Conservation (phyloP, 2,113 vertebrate genomes). For the Edolisoma coerulescens region DNA sequence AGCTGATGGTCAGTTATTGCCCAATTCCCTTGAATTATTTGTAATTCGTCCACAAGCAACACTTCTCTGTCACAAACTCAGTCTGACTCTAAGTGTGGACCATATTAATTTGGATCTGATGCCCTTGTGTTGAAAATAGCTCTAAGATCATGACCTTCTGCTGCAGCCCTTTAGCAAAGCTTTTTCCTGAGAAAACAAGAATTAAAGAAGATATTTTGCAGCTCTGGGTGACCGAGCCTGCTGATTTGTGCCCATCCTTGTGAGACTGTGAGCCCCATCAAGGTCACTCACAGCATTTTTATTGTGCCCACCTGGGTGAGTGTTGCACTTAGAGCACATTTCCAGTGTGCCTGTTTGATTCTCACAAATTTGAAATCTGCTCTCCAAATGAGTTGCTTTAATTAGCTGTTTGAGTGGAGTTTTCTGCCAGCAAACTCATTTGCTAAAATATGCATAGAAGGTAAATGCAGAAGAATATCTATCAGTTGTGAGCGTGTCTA, state of each 20-base stretch:
- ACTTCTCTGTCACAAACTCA: not conserved
- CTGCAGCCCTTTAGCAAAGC: not conserved
- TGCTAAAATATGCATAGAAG: not conserved
- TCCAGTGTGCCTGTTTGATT: not conserved
- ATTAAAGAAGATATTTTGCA: not conserved
- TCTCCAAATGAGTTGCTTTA: not conserved
- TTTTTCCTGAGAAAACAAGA: not conserved
- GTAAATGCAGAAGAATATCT: not conserved
- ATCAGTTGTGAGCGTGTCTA: not conserved
- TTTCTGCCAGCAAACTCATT: conserved; percentile 17
- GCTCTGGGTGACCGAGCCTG: not conserved
- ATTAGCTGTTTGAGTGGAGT: not conserved
- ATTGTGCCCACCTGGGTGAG: not conserved
- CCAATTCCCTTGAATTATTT: not conserved
- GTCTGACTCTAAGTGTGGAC: not conserved
- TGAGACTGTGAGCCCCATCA: not conserved
- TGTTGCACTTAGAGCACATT: not conserved
- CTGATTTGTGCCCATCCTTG: not conserved
- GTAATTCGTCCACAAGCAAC: not conserved
- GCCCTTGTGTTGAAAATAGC: not conserved
- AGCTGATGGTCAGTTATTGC: not conserved
- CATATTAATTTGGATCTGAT: not conserved
- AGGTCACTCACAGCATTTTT: not conserved
- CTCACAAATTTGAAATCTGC: not conserved
- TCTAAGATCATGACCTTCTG: not conserved